Conservation (phyloP, 2,113 vertebrate genomes). For the Lota lota region DNA sequence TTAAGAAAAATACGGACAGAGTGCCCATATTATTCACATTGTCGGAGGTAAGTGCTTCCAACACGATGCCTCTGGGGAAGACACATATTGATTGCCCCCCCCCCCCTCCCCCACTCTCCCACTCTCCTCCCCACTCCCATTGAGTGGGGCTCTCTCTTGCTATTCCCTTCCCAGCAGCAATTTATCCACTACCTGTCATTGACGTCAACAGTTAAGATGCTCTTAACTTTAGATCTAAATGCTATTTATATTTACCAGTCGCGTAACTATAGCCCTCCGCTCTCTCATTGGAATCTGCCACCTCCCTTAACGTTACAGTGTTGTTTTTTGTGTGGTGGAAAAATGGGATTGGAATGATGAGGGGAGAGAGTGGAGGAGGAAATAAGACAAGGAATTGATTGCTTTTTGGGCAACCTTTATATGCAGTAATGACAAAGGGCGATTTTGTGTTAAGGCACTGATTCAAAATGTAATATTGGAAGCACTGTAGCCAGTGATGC, state of each 20-base stretch:
- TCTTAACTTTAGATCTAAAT: conserved; percentile 73
- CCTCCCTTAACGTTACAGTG: conserved; percentile 23
- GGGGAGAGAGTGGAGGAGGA: conserved; percentile 16
- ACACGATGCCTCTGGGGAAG: conserved; percentile 19
- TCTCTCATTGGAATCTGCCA: neutral
- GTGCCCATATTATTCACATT: conserved; percentile 23
- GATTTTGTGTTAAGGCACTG: conserved; percentile 62
- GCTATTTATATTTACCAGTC: conserved; percentile 59
- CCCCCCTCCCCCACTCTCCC: neutral
- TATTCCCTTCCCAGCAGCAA: conserved; percentile 56
- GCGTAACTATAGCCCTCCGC: conserved; percentile 39
- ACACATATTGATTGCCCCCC: conserved; percentile 40
- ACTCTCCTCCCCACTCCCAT: conserved; percentile 33
- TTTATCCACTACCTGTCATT: conserved; percentile 76
- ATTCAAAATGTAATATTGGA: conserved; percentile 45
- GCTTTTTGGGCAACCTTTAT: conserved; percentile 64
- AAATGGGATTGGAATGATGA: neutral
- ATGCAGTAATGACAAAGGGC: conserved; percentile 63
- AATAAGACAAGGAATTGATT: conserved; percentile 43
- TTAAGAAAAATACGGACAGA: neutral
- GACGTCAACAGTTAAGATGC: conserved; percentile 34
- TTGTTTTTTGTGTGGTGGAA: conserved; percentile 33
- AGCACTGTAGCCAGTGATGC: no score
- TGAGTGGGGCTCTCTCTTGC: conserved; percentile 47
- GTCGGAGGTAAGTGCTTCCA: conserved; percentile 32